Base-by-base conservation (phyloP, 2,888 invertebrate genomes). In the Drosophila algonquin region DNA sequence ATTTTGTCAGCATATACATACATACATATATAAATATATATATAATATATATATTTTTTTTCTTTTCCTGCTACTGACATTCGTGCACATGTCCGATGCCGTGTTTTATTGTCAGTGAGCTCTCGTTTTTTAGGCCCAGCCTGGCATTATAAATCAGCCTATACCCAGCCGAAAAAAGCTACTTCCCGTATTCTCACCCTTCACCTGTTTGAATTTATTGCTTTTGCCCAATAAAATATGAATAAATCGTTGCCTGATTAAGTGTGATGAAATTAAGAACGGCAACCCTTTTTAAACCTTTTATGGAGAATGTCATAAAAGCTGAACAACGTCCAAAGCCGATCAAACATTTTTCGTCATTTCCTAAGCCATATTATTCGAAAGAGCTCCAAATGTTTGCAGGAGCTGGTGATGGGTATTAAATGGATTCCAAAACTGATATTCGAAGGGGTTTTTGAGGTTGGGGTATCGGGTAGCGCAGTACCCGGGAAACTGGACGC, bases 81-180 rank as follows among this genome's bases (percentile, higher is more conserved):
- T 73, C 68, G 77, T 73, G 79, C 77, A 73, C 59, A 65, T 84
- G 87, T 76, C 57, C 56, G 21, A 45, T 35, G 44, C 61, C 63
- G 67, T 64, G 80, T 83, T 84, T 73, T 76, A 76, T 73, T 73
- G 76, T 76, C 79, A 71, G 47, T 47, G 57, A 55, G 50, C 79
- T 80, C 53, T 60, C 59, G 51, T 54, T 67, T 82, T 77, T 76
- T 74, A 71, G 65, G 61, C 60, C 53, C 70, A 51, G 61, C 56
- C 6, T 46, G 57, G 72, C 68, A 78, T 75, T 82, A 86, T 71
- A 88, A 82, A 86, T 88, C 87, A 83, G 77, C 65, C 63, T 68
- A 70, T 53, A 67, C 65, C 70, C 57, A 60, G 30, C 24, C 16
- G 24, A n/a, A 27, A 55, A 55, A 54, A 70, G 8, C 6, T 9